phyloP scores from a whole-genome alignment of 2,888 invertebrate species.

The Lasioglossum malachurum region DNA sequence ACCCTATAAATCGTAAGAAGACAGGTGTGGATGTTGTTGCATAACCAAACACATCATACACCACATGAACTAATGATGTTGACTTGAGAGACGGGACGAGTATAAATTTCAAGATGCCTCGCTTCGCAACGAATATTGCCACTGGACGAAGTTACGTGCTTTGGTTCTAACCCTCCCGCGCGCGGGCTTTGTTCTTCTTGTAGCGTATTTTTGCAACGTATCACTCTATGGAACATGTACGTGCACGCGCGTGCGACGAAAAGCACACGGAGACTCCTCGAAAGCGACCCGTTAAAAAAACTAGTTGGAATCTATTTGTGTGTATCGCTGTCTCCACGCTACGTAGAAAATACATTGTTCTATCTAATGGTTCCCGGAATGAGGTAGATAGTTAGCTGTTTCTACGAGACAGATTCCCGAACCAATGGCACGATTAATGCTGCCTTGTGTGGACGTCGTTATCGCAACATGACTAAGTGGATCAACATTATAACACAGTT shows the following conservation, averaged over 20 bases:
- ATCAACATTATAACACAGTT: slow-evolving; percentile 66
- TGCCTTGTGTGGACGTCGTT: slow-evolving; percentile 31
- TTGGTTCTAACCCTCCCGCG: not conserved
- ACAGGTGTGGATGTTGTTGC: slow-evolving; percentile 77
- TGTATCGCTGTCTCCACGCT: not conserved
- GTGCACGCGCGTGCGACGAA: not conserved
- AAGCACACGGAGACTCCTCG: not conserved
- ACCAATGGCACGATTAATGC: slow-evolving; percentile 47
- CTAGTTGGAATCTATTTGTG: not conserved
- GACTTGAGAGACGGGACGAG: slow-evolving; percentile 6
- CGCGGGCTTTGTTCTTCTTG: not conserved
- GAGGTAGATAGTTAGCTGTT: slow-evolving; percentile 30
- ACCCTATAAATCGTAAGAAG: slow-evolving; percentile 83
- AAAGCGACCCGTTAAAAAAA: not conserved
- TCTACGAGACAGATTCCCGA: slow-evolving; percentile 22
- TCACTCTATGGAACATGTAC: not conserved
- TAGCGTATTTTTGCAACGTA: not conserved
- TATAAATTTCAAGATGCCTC: slow-evolving; percentile 6
- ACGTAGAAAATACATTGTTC: not conserved
- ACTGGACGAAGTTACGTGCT: slow-evolving; percentile 17
- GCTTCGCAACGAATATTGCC: slow-evolving; percentile 25
- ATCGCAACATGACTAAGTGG: slow-evolving; percentile 51
- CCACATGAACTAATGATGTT: slow-evolving; percentile 39
- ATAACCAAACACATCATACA: slow-evolving; percentile 78
- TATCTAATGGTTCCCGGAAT: slow-evolving; percentile 18